Conservation (phyloP, 2,888 invertebrate genomes). For the Anthrax anthrax region DNA sequence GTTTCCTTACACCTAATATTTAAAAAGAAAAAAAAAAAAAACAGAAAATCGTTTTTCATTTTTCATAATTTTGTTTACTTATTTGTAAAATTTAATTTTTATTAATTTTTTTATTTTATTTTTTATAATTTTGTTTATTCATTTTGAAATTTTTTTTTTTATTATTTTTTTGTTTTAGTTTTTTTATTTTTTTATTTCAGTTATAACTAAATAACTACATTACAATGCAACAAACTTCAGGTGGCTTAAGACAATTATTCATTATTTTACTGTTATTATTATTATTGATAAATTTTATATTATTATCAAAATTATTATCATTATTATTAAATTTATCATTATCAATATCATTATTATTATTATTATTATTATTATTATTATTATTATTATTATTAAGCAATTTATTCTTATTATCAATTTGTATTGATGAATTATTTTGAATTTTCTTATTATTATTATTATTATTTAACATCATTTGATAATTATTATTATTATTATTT, state of each 20-base stretch:
- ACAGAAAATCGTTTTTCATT: too few species aligned
- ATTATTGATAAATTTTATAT: conserved; percentile 6
- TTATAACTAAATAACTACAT: conserved; percentile 9
- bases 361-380: background rate
- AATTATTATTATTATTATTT: background rate
- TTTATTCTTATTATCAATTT: background rate
- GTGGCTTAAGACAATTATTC: conserved; percentile 12
- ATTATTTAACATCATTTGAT: background rate
- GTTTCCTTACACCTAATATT: too few species aligned
- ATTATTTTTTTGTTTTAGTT: too few species aligned
- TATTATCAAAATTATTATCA: conserved; percentile 6
- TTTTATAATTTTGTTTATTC: background rate
- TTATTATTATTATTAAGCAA: background rate
- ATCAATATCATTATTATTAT: background rate
- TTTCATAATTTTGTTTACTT: too few species aligned
- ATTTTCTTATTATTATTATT: conserved; percentile 4
- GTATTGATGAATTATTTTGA: conserved; percentile 3
- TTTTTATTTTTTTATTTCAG: too few species aligned
- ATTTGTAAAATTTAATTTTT: background rate
- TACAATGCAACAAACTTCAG: conserved; percentile 16
- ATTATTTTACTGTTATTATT: too few species aligned
- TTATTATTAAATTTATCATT: conserved; percentile 4
- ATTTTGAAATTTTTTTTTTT: background rate
- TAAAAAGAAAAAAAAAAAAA: too few species aligned
- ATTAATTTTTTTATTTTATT: background rate